A percentile compares a stretch with the other conserved stretches of the same genome.
phyloP scores from a whole-genome alignment of 2,113 vertebrate species.

The Mesembrinibis cayennensis region DNA sequence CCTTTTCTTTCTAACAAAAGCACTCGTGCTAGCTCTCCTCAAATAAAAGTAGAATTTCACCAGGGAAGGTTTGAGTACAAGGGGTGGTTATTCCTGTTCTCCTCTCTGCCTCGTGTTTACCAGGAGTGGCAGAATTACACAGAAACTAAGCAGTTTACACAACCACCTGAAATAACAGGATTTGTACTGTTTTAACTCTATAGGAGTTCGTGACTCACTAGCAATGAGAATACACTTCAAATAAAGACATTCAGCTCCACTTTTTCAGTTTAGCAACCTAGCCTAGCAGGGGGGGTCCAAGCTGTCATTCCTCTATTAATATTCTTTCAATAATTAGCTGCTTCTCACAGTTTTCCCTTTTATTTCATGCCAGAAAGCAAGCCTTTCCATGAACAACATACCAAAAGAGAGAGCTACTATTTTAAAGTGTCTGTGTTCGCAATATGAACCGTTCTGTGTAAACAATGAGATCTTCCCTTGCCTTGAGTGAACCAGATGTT shows the following conservation, averaged over 20 bases:
- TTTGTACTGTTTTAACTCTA: constrained; percentile 27
- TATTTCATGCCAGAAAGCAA: constrained; percentile 6
- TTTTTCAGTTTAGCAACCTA: not conserved
- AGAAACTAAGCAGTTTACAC: not conserved
- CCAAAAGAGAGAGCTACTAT: not conserved
- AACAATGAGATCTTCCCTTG: constrained; percentile 29
- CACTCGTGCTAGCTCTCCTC: not conserved
- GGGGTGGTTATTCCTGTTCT: not conserved
- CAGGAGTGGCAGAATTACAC: not conserved
- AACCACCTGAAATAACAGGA: constrained; percentile 58
- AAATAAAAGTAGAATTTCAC: not conserved
- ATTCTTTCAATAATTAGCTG: constrained; percentile 13
- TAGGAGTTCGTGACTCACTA: constrained; percentile 27
- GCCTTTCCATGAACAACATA: constrained; percentile 12
- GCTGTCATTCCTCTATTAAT: constrained; percentile 20
- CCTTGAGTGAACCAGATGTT: constrained; percentile 46
- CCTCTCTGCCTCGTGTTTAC: not conserved
- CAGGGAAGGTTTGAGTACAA: not conserved
- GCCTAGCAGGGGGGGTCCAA: not conserved
- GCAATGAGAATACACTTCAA: constrained; percentile 48
- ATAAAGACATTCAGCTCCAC: not conserved
- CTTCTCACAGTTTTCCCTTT: not conserved
- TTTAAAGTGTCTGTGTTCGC: not conserved
- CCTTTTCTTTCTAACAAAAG: not conserved
- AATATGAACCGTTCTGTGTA: not conserved